Evolutionary conservation across 1,140 invertebrate species (phyloP).

Genomic region (Nephila pilipes): DNA sequence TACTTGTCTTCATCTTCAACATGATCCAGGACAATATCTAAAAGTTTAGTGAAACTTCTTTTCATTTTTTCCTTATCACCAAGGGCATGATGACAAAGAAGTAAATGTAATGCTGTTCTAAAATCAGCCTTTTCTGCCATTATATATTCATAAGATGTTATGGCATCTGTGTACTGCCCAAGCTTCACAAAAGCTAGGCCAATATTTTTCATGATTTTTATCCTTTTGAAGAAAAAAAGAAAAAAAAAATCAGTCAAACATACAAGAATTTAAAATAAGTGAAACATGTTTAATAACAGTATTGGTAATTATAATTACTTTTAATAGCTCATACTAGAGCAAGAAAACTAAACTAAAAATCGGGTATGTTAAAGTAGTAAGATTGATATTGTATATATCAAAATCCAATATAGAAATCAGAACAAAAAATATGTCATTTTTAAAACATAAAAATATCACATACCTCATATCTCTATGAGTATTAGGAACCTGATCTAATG

Average conservation of each 20-base stretch:
- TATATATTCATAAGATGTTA: slow-evolving; percentile 98
- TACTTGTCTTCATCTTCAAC: slow-evolving; percentile 91
- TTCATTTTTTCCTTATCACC: slow-evolving; percentile 97
- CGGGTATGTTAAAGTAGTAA: no score
- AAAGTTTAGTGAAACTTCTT: slow-evolving; percentile 92
- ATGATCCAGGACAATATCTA: slow-evolving; percentile 92
- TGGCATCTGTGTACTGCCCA: slow-evolving; percentile 97
- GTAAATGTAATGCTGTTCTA: slow-evolving; percentile 92
- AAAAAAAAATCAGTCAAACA: not conserved
- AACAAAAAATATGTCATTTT: not conserved
- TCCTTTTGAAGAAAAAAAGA: slow-evolving; percentile 83
- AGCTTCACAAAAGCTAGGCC: slow-evolving; percentile 97
- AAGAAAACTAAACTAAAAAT: no score
- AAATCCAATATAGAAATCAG: not conserved
- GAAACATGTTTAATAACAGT: no score
- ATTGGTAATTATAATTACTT: no score
- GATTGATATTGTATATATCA: no score
- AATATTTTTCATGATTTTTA: slow-evolving; percentile 99
- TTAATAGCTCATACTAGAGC: no score
- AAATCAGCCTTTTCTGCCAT: slow-evolving; percentile 97
- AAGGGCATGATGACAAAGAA: slow-evolving; percentile 95
- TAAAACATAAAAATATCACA: slow-evolving; percentile 51
- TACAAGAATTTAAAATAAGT: no score
- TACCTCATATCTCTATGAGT: slow-evolving; percentile 94
- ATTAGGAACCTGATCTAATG: slow-evolving; percentile 95